phyloP scores from a whole-genome alignment of 2,888 invertebrate species.

The Lasioglossum malachurum region DNA sequence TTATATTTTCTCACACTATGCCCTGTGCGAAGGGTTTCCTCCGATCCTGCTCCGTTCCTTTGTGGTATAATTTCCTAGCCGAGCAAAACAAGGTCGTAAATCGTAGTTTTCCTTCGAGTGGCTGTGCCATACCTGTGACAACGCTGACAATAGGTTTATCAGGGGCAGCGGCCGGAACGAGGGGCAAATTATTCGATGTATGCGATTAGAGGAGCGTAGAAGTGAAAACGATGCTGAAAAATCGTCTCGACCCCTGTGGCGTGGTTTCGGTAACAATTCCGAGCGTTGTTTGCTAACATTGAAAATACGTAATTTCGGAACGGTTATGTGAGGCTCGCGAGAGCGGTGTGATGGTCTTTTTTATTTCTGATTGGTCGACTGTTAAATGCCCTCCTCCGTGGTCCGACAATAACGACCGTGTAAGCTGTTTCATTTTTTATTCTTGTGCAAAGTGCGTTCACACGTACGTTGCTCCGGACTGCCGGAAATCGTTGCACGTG shows the following conservation, averaged over 20 bases:
- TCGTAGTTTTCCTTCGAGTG: slow-evolving; percentile 4
- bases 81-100: slow-evolving; percentile 44
- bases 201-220: background rate
- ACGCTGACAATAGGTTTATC: background rate
- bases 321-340: background rate
- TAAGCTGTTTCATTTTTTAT: slow-evolving; percentile 18
- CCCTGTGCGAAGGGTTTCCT: slow-evolving; percentile 9
- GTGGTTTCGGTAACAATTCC: background rate
- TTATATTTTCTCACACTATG: slow-evolving; percentile 5
- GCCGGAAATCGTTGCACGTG: slow-evolving; percentile 60
- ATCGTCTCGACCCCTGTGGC: background rate
- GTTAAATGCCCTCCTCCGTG: background rate
- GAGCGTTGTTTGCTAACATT: background rate
- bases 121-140: background rate
- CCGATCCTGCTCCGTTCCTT: background rate
- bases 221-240: background rate
- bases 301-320: background rate
- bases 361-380: background rate
- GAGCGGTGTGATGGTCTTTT: background rate
- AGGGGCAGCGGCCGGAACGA: background rate
- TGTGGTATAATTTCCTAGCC: background rate
- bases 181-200: background rate
- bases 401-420: slow-evolving; percentile 9
- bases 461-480: slow-evolving; percentile 56
- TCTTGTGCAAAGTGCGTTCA: slow-evolving; percentile 56